Percentiles rank a stretch among this genome's conserved stretches.
Conservation (phyloP, 2,888 invertebrate genomes). For the Drosophila phalerata region DNA sequence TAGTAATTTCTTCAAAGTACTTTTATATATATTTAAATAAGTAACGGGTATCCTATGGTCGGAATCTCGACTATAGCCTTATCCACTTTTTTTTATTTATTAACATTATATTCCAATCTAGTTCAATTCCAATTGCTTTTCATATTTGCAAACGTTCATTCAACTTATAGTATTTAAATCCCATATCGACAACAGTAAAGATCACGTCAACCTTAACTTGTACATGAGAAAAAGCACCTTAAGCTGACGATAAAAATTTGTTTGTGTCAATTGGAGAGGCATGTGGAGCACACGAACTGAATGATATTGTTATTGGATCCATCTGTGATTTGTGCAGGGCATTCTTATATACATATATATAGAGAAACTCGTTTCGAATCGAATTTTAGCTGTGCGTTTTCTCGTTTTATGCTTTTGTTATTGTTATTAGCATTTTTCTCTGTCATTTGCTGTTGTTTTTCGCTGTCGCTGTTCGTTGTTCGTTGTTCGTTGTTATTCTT, state of each 20-base stretch:
- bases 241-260: slow-evolving; percentile 7
- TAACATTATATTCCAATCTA: too few species aligned
- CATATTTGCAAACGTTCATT: too few species aligned
- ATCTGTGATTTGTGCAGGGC: slow-evolving; percentile 44
- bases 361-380: slow-evolving; percentile 65
- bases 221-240: not conserved
- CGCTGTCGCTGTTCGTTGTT: slow-evolving; percentile 37
- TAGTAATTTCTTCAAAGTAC: too few species aligned
- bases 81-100: too few species aligned
- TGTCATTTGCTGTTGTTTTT: slow-evolving; percentile 66
- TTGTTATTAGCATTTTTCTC: slow-evolving; percentile 78
- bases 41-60: too few species aligned
- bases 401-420: slow-evolving; percentile 66
- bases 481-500: slow-evolving; percentile 20
- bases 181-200: not conserved
- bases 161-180: not conserved
- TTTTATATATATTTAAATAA: too few species aligned
- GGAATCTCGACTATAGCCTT: too few species aligned
- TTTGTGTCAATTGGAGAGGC: not conserved
- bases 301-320: slow-evolving; percentile 43
- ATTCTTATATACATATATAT: slow-evolving; percentile 28
- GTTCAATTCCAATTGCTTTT: too few species aligned
- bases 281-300: slow-evolving; percentile 18
- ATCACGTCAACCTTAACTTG: not conserved
- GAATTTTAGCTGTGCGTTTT: slow-evolving; percentile 54